These are phyloP conservation scores for Chaetops frenatus DNA, from an alignment of 2,113 vertebrate species.

Conservation along the genomic window DNA sequence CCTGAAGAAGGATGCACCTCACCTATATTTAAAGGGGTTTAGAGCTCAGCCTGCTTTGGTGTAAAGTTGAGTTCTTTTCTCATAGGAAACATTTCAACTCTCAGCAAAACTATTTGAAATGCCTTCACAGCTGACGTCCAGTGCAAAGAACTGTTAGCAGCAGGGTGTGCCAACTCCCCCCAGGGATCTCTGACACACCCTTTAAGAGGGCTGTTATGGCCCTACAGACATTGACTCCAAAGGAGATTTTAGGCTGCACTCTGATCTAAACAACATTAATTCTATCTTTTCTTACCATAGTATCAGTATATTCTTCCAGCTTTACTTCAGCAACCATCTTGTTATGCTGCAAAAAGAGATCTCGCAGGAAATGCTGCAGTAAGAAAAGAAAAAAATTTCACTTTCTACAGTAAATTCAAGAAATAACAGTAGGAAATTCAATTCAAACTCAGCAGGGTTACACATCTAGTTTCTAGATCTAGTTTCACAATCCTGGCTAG, in stretches of 20 bases:
- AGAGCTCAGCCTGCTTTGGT: neutral
- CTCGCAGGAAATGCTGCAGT: constrained; percentile 84
- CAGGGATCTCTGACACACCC: neutral
- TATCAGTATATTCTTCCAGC: constrained; percentile 87
- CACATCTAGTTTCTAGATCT: no score
- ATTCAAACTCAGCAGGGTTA: neutral
- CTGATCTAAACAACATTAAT: neutral
- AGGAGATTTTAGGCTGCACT: neutral
- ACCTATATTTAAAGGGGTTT: neutral
- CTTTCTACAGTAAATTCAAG: neutral
- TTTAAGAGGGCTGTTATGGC: neutral
- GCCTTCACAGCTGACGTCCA: neutral
- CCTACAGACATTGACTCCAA: neutral
- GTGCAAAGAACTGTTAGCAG: neutral
- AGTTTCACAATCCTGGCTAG: neutral
- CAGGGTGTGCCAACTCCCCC: neutral
- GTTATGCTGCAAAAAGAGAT: constrained; percentile 83
- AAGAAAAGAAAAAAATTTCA: neutral
- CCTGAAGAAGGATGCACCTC: neutral
- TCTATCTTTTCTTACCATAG: constrained; percentile 78
- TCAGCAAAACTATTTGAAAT: neutral
- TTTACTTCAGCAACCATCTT: constrained; percentile 79
- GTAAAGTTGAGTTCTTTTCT: neutral
- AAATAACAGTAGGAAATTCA: neutral
- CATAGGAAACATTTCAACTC: neutral